Conservation (phyloP, 2,797 vertebrate genomes). For the Ambastaia sidthimunki region DNA sequence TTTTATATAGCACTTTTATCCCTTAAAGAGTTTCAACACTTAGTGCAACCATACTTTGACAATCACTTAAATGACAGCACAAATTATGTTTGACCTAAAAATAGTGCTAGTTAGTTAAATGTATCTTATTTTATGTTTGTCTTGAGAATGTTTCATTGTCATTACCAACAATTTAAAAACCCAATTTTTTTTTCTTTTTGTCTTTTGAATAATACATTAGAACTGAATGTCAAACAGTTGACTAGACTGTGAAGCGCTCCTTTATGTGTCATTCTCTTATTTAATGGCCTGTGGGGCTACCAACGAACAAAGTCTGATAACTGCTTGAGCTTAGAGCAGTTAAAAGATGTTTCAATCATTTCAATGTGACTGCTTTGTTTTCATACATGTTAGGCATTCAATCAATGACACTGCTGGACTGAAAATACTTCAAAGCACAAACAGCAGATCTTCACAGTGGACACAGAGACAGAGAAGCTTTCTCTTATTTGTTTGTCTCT, state of each 20-base stretch:
- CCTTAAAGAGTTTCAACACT: too few species aligned
- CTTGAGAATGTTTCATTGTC: too few species aligned
- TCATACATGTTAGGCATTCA: conserved; percentile 5
- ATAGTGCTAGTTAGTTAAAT: too few species aligned
- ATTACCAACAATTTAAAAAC: neutral
- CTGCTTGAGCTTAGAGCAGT: conserved; percentile 14
- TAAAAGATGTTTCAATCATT: conserved; percentile 25
- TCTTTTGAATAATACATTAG: conserved; percentile 12
- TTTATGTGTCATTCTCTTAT: neutral
- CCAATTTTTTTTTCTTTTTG: neutral
- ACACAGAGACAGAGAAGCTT: conserved; percentile 1
- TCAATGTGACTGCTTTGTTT: conserved; percentile 27
- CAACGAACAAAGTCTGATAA: conserved; percentile 11
- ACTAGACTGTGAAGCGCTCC: conserved; percentile 4
- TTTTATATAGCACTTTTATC: too few species aligned
- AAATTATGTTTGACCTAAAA: too few species aligned
- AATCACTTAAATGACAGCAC: too few species aligned
- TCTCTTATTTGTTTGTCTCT: conserved; percentile 14
- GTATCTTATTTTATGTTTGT: too few species aligned
- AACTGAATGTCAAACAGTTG: neutral
- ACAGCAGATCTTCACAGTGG: neutral
- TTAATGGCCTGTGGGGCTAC: neutral
- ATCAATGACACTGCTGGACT: neutral
- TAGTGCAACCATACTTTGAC: too few species aligned
- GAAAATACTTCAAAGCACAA: neutral